A percentile compares a stretch with the other conserved stretches of the same genome.
Conservation (phyloP, 2,113 vertebrate genomes). For the Agapornis roseicollis region DNA sequence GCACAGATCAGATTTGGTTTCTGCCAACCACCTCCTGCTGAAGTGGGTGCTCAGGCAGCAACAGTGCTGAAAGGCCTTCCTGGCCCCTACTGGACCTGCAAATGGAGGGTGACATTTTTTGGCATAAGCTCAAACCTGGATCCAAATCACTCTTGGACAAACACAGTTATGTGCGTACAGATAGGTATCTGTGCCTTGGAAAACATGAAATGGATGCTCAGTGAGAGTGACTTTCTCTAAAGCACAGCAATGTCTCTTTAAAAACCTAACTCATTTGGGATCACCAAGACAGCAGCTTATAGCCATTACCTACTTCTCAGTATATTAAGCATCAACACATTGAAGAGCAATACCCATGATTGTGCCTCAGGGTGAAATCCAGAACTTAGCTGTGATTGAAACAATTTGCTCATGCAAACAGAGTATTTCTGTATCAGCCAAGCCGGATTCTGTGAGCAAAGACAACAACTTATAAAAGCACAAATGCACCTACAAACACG, state of each 20-base stretch:
- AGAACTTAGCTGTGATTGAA: not conserved
- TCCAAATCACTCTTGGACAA: not conserved
- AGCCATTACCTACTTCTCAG: not conserved
- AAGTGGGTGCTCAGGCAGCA: not conserved
- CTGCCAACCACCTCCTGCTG: not conserved
- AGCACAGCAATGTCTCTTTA: not conserved
- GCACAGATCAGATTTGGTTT: not conserved
- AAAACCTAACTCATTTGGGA: not conserved
- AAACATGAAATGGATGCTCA: not conserved
- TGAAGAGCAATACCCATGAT: not conserved
- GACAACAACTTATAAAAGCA: not conserved
- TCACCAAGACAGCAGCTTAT: not conserved
- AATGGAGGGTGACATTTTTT: fast-evolving
- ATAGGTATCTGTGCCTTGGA: not conserved
- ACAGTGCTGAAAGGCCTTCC: not conserved
- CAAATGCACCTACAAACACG: not conserved
- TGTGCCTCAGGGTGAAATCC: not conserved
- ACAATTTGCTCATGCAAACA: not conserved
- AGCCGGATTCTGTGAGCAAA: not conserved
- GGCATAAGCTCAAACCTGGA: not conserved
- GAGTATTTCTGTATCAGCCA: not conserved
- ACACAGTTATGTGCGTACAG: fast-evolving
- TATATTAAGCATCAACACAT: not conserved
- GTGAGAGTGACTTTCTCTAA: not conserved
- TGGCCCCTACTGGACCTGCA: not conserved